Evolutionary conservation across 2,888 invertebrate genomes (phyloP), one percentile per base, ranked within the genome.

Genomic region (Clanis bilineata): DNA sequence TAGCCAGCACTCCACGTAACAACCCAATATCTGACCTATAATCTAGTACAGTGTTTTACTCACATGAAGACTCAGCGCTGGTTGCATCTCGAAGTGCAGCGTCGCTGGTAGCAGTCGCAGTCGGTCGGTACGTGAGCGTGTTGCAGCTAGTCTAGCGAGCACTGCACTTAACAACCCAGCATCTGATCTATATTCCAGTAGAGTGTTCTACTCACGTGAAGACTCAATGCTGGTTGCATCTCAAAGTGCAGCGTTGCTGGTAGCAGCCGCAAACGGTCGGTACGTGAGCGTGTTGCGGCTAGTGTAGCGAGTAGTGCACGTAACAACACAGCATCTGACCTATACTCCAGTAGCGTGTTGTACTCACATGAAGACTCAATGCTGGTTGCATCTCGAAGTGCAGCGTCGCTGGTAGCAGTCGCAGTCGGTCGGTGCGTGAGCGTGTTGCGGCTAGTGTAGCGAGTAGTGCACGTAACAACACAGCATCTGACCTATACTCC

Each of bases 341-440:
- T n/a, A n/a, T 41, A 41, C 12, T 15, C 1, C 9, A 10, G 1
- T 22, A 21, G 1, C 9, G 21, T 10, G 6, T 7, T 57, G 28
- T 45, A 79, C 86, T 91, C 76, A 96, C 96, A 91, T 96, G 94
- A 64, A 96, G 86, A 70, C 94, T 93, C 0, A 96, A 86, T 0
- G 95, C 94, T 0, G 96, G 95, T 70, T 96, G 95, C 85, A 95
- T 95, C 62, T 95, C 94, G 65, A 96, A 95, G 59, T 94, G 93
- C 71, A 95, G 93, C 70, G 94, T 94, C 61, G 95, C 94, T 0
- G 95, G 94, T n/a, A 85, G 69, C 3, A 88, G 72, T 1, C 81
- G 80, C 63, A 85, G 69, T 0, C 77, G 73, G 64, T 81, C 83
- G 0, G 80, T 75, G 32, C 79, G 80, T 1, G 80, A n/a, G n/a